Conservation (phyloP, 1,140 invertebrate genomes). For the Gonatopus flavifemur region DNA sequence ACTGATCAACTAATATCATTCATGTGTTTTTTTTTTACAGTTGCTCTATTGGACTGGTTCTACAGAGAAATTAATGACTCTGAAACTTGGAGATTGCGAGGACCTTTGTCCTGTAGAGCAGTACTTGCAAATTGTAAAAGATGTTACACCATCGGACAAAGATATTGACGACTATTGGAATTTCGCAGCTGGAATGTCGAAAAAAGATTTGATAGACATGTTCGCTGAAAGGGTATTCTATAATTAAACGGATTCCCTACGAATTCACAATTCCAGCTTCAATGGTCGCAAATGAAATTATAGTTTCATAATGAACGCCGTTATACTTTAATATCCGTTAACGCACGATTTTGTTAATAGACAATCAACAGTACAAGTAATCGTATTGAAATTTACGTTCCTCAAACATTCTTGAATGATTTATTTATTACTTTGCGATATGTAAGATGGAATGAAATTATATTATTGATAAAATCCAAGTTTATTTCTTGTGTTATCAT, state of each 20-base stretch:
- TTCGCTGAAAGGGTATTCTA: conserved; percentile 1
- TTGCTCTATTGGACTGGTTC: conserved; percentile 22
- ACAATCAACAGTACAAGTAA: too few species aligned
- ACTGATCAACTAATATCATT: not conserved
- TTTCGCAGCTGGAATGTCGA: conserved; percentile 13
- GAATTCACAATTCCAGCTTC: too few species aligned
- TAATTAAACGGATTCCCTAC: conserved; percentile 5
- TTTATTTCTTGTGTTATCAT: too few species aligned
- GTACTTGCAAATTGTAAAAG: conserved; percentile 36
- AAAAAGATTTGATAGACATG: conserved; percentile 6
- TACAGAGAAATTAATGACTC: conserved; percentile 16
- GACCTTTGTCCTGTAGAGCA: conserved; percentile 42
- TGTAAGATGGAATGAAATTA: too few species aligned
- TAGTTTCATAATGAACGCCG: too few species aligned
- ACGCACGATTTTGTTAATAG: too few species aligned
- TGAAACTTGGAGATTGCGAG: conserved; percentile 35
- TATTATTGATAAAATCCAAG: too few species aligned
- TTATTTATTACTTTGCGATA: too few species aligned
- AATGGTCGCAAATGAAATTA: too few species aligned
- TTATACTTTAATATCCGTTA: too few species aligned
- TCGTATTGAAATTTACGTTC: too few species aligned
- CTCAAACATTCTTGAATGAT: too few species aligned
- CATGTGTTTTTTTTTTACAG: conserved; percentile 2
- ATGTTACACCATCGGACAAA: conserved; percentile 27
- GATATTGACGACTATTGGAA: conserved; percentile 14